These are phyloP conservation scores for Listronotus oregonensis DNA, from an alignment of 1,140 invertebrate species.

Conservation along the genomic window DNA sequence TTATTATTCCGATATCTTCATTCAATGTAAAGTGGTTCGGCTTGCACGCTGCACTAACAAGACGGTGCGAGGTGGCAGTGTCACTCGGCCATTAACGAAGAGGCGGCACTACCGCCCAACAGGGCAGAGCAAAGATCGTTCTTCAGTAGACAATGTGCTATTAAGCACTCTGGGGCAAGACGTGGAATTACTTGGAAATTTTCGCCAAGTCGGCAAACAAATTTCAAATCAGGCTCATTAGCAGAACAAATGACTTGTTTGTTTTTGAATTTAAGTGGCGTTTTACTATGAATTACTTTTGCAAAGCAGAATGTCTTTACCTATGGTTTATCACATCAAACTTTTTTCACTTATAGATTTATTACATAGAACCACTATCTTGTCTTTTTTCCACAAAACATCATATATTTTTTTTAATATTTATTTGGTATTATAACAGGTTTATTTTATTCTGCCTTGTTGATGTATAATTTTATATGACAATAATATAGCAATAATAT, in stretches of 20 bases:
- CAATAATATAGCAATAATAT: too few relatives aligned
- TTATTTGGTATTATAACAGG: too few relatives aligned
- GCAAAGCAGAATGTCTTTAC: too few relatives aligned
- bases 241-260: conserved; percentile 37
- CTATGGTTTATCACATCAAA: too few relatives aligned
- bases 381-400: too few relatives aligned
- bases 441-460: too few relatives aligned
- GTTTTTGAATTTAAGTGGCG: conserved; percentile 23
- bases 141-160: conserved; percentile 49
- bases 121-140: conserved; percentile 38
- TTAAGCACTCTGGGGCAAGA: conserved; percentile 37
- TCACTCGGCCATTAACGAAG: conserved; percentile 51
- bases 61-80: conserved; percentile 54
- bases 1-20: conserved; percentile 56
- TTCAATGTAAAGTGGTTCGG: conserved; percentile 55
- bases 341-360: too few relatives aligned
- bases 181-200: conserved; percentile 26
- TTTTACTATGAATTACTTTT: neutral
- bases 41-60: conserved; percentile 50
- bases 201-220: conserved; percentile 26
- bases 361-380: too few relatives aligned
- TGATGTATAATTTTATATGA: too few relatives aligned
- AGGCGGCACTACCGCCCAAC: conserved; percentile 49
- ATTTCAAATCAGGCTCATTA: conserved; percentile 35
- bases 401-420: too few relatives aligned